A percentile compares a stretch with the other conserved stretches of the same genome.
These are phyloP conservation scores for Cydia amplana DNA, from an alignment of 1,140 invertebrate species.

Conservation along the genomic window DNA sequence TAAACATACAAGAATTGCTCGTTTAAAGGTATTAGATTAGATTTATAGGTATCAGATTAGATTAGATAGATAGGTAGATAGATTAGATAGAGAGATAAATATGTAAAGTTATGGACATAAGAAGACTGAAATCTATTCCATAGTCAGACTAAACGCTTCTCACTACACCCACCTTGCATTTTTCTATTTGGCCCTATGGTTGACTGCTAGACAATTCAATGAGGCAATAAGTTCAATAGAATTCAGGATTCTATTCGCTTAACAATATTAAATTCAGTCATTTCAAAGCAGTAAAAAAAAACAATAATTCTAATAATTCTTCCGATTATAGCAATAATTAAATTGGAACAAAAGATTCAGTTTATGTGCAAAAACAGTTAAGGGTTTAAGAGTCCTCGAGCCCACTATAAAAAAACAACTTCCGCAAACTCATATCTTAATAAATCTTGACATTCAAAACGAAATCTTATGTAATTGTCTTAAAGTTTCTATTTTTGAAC, in stretches of 20 bases:
- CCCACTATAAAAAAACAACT: background rate
- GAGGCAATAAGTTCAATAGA: too few relatives aligned
- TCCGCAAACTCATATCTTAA: background rate
- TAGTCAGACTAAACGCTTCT: too few relatives aligned
- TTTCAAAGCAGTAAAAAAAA: background rate
- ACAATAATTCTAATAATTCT: constrained; percentile 7
- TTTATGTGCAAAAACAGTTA: constrained; percentile 20
- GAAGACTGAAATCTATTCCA: too few relatives aligned
- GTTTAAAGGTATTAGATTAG: too few relatives aligned
- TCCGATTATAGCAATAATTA: constrained; percentile 1
- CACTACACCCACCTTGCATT: too few relatives aligned
- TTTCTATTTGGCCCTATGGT: too few relatives aligned
- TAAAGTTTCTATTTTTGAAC: background rate
- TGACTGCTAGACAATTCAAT: too few relatives aligned
- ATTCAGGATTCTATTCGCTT: background rate
- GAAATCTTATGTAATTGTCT: background rate
- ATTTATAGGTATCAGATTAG: too few relatives aligned
- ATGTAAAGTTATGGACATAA: too few relatives aligned
- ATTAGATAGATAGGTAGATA: too few relatives aligned
- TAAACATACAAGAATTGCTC: too few relatives aligned
- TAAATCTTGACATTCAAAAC: background rate
- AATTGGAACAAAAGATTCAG: constrained; percentile 15
- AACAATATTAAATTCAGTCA: background rate
- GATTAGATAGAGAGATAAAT: too few relatives aligned
- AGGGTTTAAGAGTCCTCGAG: background rate